A percentile compares a stretch with the other conserved stretches of the same genome.
Evolutionary conservation across 2,113 vertebrate genomes (phyloP).

Genomic region (Rhombomys opimus): DNA sequence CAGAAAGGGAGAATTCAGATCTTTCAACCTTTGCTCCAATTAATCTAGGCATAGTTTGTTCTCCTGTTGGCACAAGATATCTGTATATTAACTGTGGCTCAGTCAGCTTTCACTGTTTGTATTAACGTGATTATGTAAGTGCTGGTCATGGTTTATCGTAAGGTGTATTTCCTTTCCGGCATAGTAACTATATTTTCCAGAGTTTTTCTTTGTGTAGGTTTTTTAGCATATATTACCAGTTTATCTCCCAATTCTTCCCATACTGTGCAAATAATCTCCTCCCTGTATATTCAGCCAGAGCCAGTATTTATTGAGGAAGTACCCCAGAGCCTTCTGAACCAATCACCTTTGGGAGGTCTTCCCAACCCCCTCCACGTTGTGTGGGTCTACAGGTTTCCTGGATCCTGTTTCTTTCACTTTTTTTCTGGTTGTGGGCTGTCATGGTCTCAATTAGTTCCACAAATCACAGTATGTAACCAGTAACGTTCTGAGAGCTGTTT

Average conservation of each 20-base stretch:
- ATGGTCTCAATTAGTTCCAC: neutral
- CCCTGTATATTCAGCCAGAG: neutral
- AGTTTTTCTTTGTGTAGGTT: slow-evolving; percentile 26
- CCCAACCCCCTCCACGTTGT: neutral
- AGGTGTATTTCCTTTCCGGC: neutral
- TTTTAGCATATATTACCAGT: neutral
- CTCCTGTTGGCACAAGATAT: neutral
- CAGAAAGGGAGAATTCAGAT: slow-evolving; percentile 1
- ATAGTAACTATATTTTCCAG: neutral
- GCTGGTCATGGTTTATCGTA: neutral
- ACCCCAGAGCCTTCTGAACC: neutral
- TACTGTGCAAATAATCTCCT: neutral
- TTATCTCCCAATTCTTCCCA: neutral
- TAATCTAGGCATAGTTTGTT: neutral
- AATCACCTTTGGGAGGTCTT: neutral
- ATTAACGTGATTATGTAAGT: slow-evolving; percentile 4
- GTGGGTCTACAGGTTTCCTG: neutral
- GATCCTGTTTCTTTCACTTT: neutral
- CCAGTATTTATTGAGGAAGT: neutral
- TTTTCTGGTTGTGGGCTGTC: neutral
- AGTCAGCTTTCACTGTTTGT: slow-evolving; percentile 49
- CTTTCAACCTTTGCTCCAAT: neutral
- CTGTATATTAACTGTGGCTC: slow-evolving; percentile 2
- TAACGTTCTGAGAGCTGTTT: neutral
- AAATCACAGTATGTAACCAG: neutral